Percentiles rank a stretch among this genome's conserved stretches.
phyloP scores from a whole-genome alignment of 1,140 invertebrate genomes.

The Coenobita brevimanus region DNA sequence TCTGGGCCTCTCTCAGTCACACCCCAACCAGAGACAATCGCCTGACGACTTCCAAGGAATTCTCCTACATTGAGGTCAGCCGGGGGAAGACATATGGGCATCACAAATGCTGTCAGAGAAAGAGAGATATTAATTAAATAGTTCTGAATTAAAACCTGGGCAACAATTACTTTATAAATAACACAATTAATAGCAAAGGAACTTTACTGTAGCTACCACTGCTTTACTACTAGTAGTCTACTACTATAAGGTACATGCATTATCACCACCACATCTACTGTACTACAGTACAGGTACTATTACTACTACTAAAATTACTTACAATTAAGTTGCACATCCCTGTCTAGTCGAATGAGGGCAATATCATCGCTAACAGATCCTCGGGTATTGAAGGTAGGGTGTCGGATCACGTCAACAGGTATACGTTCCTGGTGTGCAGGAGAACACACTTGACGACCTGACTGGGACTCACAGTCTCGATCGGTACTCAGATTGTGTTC shows the following conservation, averaged over 20 bases:
- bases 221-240: too few relatives aligned
- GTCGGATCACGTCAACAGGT: slow-evolving; percentile 20
- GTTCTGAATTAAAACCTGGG: too few relatives aligned
- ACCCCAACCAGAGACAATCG: slow-evolving; percentile 37
- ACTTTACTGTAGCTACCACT: too few relatives aligned
- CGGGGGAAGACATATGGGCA: slow-evolving; percentile 34
- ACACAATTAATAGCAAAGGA: too few relatives aligned
- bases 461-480: not conserved
- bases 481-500: slow-evolving; percentile 28
- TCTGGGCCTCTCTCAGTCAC: slow-evolving; percentile 48
- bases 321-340: slow-evolving; percentile 5
- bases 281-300: too few relatives aligned
- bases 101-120: not conserved
- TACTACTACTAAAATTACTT: not conserved
- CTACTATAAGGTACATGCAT: too few relatives aligned
- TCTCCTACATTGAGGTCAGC: not conserved
- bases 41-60: slow-evolving; percentile 30
- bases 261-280: too few relatives aligned
- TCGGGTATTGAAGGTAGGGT: slow-evolving; percentile 34
- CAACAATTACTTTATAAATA: too few relatives aligned
- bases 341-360: slow-evolving; percentile 40
- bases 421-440: not conserved
- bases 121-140: too few relatives aligned
- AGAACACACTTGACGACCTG: not conserved
- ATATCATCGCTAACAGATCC: slow-evolving; percentile 40